Base-by-base conservation (phyloP, 1,140 invertebrate species). In the Hyphantria cunea region DNA sequence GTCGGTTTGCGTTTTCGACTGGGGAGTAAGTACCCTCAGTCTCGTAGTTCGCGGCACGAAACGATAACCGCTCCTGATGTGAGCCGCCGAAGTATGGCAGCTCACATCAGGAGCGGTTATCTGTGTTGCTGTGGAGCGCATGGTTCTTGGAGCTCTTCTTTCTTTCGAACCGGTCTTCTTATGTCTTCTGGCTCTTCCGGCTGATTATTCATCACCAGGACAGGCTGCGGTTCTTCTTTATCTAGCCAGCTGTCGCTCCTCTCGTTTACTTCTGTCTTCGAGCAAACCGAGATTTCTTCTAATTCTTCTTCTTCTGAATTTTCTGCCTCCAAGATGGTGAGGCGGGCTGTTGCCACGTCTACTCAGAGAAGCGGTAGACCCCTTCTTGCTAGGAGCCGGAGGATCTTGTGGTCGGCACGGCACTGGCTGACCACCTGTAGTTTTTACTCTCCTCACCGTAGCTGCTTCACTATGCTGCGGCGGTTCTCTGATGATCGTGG, bases 41-140 rank as follows among this genome's bases (percentile, higher is more conserved):
- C 49, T 66, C 59, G 0, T 33, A 11, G 33, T 60, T 55, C 10
- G 54, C 60, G 17, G 60, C 64, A 3, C 41, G 15, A 17, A 70
- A 70, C 0, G 59, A 32, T 13, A 70, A 33, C 68, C 64, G 62
- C 10, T 70, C 68, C 9, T 59, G 33, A 32, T 63, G 42, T 13
- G 42, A 53, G 0, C 49, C 60, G n/a, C 32, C 34, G 50, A 49
- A 62, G 5, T 25, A 39, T n/a, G 65, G 65, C 10, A 41, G 39
- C 11, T 41, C 39, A 11, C 6, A 9, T 6, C 4, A 41, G 3
- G 6, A 11, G 7, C 39, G 39, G 6, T 41, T 6, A n/a, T n/a
- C 6, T 11, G 39, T 11, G n/a, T 4, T 41, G 39, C 4, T 11
- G 39, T 7, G 39, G 6, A 6, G 7, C 4, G 8, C n/a, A 11